Conservation (phyloP, 1,140 invertebrate species). For the Hypsibius dujardini region DNA sequence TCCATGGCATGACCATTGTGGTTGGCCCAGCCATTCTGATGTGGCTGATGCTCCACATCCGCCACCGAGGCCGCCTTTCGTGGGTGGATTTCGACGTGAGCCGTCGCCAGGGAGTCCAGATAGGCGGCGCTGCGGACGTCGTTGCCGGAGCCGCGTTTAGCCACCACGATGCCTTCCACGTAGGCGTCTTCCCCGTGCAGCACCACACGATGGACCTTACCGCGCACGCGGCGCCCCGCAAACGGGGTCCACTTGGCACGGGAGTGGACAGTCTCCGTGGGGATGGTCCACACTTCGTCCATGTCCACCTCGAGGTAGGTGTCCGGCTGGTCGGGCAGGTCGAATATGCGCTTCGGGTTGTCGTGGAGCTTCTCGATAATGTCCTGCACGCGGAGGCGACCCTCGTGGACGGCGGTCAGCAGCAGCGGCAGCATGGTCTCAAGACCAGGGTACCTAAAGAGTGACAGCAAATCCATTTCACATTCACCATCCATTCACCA, state of each 20-base stretch:
- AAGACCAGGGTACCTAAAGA: conserved; percentile 58
- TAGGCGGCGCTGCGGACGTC: conserved; percentile 44
- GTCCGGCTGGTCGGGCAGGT: conserved; percentile 80
- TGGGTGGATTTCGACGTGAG: conserved; percentile 25
- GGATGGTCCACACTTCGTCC: conserved; percentile 78
- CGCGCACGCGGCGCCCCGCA: conserved; percentile 66
- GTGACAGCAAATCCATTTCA: too few relatives aligned
- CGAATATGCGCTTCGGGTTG: conserved; percentile 88
- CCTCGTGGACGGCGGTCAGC: conserved; percentile 79
- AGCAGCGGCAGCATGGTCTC: conserved; percentile 91
- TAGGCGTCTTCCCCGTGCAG: conserved; percentile 85
- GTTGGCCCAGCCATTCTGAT: neutral
- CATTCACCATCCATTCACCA: conserved; percentile 36
- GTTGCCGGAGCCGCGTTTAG: conserved; percentile 69
- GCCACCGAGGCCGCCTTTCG: conserved; percentile 17
- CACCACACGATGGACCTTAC: conserved; percentile 74
- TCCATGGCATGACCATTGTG: conserved; percentile 21
- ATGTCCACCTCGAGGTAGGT: conserved; percentile 83
- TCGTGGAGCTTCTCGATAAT: conserved; percentile 71
- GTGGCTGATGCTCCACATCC: conserved; percentile 24
- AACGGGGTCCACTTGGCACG: conserved; percentile 97
- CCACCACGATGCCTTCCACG: conserved; percentile 79
- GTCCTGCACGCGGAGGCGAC: conserved; percentile 72
- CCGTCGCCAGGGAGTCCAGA: neutral
- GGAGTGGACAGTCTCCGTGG: conserved; percentile 49